Evolutionary conservation across 2,113 vertebrate species (phyloP).

Genomic region (Eonycteris spelaea): DNA sequence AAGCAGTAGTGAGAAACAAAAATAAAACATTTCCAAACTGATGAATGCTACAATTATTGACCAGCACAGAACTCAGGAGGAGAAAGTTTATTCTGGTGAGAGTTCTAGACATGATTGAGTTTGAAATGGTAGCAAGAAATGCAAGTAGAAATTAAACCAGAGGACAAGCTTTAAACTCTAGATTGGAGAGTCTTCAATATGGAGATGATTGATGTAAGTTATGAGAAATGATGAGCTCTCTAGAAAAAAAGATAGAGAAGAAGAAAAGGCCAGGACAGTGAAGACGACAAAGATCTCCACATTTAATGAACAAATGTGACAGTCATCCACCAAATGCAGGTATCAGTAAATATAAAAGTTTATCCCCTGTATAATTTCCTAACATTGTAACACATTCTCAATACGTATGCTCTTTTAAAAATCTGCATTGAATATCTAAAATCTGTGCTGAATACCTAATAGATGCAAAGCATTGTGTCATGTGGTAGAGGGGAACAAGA

Average conservation of each 20-base stretch:
- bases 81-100: background rate
- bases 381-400: background rate
- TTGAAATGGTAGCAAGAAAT: background rate
- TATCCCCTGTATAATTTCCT: background rate
- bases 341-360: background rate
- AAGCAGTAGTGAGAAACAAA: background rate
- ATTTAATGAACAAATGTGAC: constrained; percentile 7
- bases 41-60: background rate
- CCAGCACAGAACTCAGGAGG: background rate
- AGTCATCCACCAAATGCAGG: background rate
- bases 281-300: background rate
- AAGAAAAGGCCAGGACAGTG: background rate
- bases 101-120: background rate
- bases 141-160: background rate
- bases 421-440: background rate
- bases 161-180: background rate
- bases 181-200: background rate
- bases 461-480: background rate
- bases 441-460: background rate
- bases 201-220: background rate
- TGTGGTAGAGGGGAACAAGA: background rate
- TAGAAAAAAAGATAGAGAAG: background rate
- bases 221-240: background rate
- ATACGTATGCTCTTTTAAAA: background rate
- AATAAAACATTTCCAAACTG: background rate